Evolutionary conservation across 1,140 invertebrate species (phyloP).

Genomic region (Drosophila insularis): DNA sequence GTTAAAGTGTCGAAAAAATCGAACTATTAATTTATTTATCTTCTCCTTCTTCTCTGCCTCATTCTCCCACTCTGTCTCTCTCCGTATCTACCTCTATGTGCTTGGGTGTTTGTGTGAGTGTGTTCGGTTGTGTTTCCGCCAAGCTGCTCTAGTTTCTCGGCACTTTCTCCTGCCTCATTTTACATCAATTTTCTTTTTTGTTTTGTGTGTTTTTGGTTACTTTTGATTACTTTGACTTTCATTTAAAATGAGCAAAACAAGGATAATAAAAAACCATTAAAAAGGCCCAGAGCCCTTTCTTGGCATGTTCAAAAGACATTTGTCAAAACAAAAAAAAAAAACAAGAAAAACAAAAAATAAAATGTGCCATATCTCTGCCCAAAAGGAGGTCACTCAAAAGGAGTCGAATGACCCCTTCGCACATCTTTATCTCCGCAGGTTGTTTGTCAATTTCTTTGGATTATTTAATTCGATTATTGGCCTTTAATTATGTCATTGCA

Average conservation of each 20-base stretch:
- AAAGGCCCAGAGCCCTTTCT: constrained; percentile 4
- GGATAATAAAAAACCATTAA: constrained; percentile 5
- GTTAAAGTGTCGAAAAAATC: background rate
- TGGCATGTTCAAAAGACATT: constrained; percentile 62
- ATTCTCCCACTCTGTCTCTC: background rate
- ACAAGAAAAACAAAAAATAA: background rate
- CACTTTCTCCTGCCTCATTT: constrained; percentile 19
- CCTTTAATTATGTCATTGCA: constrained; percentile 22
- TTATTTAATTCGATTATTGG: constrained; percentile 25
- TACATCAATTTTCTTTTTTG: constrained; percentile 13
- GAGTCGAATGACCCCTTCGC: background rate
- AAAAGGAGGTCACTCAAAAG: constrained; percentile 72
- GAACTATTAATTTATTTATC: background rate
- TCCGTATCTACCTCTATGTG: background rate
- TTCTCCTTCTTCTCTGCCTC: background rate
- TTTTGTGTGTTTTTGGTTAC: constrained; percentile 27
- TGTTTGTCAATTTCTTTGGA: background rate
- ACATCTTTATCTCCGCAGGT: background rate
- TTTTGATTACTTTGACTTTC: constrained; percentile 65
- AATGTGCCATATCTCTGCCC: constrained; percentile 41
- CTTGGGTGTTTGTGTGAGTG: constrained; percentile 19
- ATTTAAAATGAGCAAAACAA: constrained; percentile 17
- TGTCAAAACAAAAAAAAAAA: background rate
- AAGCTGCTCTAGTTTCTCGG: constrained; percentile 16
- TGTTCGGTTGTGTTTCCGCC: constrained; percentile 8